A percentile compares a stretch with the other conserved stretches of the same genome.
These are phyloP conservation scores for Brachionus plicatilis DNA, from an alignment of 1,140 invertebrate genomes.

Conservation along the genomic window DNA sequence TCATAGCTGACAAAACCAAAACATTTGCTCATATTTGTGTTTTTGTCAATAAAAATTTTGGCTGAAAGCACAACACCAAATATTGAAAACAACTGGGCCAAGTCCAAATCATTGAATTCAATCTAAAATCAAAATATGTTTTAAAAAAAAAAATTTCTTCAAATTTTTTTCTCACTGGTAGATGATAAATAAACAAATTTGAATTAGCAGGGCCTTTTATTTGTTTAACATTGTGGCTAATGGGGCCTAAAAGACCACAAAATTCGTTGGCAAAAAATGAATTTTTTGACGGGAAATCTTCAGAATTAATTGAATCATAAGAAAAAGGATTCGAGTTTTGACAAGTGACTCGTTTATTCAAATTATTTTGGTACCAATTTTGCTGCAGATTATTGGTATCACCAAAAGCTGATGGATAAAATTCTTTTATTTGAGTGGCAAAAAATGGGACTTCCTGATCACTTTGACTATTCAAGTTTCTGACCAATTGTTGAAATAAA, in stretches of 20 bases:
- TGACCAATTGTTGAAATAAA: constrained; percentile 4
- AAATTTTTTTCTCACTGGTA: constrained; percentile 62
- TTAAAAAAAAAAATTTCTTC: background rate
- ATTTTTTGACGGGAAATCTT: background rate
- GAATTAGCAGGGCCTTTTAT: constrained; percentile 85
- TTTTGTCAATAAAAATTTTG: constrained; percentile 36
- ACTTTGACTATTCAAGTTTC: background rate
- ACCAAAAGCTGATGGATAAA: constrained; percentile 4
- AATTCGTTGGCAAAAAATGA: background rate
- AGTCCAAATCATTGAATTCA: constrained; percentile 36
- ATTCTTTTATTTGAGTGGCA: background rate
- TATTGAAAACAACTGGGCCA: constrained; percentile 30
- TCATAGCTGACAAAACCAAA: constrained; percentile 87
- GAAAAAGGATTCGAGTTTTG: background rate
- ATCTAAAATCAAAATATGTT: background rate
- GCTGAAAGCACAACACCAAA: constrained; percentile 33
- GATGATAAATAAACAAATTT: constrained; percentile 99
- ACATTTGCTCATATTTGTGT: constrained; percentile 33
- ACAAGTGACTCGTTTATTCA: background rate
- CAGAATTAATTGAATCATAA: background rate
- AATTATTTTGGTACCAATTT: background rate
- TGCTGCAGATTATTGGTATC: background rate
- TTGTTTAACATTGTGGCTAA: background rate
- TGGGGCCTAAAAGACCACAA: background rate
- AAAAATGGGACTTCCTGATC: background rate